Evolutionary conservation across 2,888 invertebrate genomes (phyloP).

Genomic region (Caenorhabditis drosophilae): DNA sequence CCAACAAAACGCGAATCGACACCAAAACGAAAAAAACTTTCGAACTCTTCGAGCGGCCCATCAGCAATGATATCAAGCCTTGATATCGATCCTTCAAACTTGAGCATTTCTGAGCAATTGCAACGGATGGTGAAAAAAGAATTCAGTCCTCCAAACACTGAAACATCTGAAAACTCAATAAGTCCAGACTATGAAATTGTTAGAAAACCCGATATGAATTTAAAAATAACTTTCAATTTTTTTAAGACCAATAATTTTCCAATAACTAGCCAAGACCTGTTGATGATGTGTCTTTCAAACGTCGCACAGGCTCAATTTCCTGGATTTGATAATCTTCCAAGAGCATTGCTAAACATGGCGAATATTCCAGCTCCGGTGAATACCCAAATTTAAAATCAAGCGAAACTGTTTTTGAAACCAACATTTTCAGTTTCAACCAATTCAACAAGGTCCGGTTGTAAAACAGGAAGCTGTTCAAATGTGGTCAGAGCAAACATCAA

Average conservation of each 20-base stretch:
- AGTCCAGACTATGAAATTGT: slow-evolving; percentile 34
- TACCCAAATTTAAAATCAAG: too few relatives aligned
- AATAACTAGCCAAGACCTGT: slow-evolving; percentile 48
- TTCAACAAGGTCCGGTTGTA: slow-evolving; percentile 2
- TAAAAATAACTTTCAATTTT: slow-evolving; percentile 1
- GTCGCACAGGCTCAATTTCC: slow-evolving; percentile 24
- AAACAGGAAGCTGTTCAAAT: slow-evolving; percentile 35
- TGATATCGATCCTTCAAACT: slow-evolving; percentile 9
- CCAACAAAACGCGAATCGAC: slow-evolving; percentile 21
- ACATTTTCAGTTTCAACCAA: neutral
- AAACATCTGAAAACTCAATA: slow-evolving; percentile 31
- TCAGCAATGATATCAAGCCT: neutral
- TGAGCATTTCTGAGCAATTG: slow-evolving; percentile 32
- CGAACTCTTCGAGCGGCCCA: too few relatives aligned
- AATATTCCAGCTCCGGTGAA: slow-evolving; percentile 22
- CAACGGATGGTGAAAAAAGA: slow-evolving; percentile 41
- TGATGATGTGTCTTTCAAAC: slow-evolving; percentile 48
- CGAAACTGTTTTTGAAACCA: too few relatives aligned
- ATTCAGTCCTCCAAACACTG: slow-evolving; percentile 28
- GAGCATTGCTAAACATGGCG: slow-evolving; percentile 15
- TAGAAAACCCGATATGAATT: too few relatives aligned
- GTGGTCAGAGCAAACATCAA: slow-evolving; percentile 44
- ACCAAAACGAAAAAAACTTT: slow-evolving; percentile 24
- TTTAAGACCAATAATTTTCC: slow-evolving; percentile 27
- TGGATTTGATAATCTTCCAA: slow-evolving; percentile 25